A percentile compares a stretch with the other conserved stretches of the same genome.
phyloP scores from a whole-genome alignment of 2,888 invertebrate genomes.

The Aspidiotus rigidus region DNA sequence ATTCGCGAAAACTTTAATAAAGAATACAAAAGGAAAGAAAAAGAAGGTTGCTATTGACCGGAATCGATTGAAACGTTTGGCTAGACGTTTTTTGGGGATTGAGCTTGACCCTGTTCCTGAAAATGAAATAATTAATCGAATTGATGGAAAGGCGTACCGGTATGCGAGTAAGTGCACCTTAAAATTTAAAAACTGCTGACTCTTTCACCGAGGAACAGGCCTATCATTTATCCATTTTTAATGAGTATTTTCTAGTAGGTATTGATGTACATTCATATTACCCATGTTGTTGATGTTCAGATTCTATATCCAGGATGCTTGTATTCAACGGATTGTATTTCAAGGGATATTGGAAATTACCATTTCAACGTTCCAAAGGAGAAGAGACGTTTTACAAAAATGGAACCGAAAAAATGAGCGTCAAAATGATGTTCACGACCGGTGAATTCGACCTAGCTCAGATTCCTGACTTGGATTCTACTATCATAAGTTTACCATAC shows the following conservation, averaged over 20 bases:
- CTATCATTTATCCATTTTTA: neutral
- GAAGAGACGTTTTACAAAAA: slow-evolving; percentile 37
- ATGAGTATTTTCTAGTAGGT: neutral
- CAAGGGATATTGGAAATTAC: slow-evolving; percentile 40
- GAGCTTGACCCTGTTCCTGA: slow-evolving; percentile 15
- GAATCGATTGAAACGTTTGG: slow-evolving; percentile 26
- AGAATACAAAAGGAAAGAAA: neutral
- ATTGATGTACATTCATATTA: neutral
- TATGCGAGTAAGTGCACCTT: too few relatives aligned
- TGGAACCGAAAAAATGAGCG: slow-evolving; percentile 35
- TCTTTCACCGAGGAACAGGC: neutral
- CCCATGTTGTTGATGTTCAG: slow-evolving; percentile 9
- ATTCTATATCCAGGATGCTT: slow-evolving; percentile 38
- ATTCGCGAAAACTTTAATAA: neutral
- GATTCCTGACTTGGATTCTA: slow-evolving; percentile 38
- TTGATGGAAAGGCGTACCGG: too few relatives aligned
- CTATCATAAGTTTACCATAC: slow-evolving; percentile 40
- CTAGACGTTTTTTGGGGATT: slow-evolving; percentile 32
- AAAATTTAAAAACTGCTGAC: neutral
- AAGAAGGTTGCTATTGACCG: neutral
- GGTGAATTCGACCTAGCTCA: slow-evolving; percentile 39
- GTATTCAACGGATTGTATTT: slow-evolving; percentile 42
- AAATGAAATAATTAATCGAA: slow-evolving; percentile 3
- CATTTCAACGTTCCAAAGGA: slow-evolving; percentile 37
- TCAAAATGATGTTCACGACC: slow-evolving; percentile 38